Evolutionary conservation across 2,797 vertebrate species (phyloP).

Genomic region (Pangasius larnaudii): DNA sequence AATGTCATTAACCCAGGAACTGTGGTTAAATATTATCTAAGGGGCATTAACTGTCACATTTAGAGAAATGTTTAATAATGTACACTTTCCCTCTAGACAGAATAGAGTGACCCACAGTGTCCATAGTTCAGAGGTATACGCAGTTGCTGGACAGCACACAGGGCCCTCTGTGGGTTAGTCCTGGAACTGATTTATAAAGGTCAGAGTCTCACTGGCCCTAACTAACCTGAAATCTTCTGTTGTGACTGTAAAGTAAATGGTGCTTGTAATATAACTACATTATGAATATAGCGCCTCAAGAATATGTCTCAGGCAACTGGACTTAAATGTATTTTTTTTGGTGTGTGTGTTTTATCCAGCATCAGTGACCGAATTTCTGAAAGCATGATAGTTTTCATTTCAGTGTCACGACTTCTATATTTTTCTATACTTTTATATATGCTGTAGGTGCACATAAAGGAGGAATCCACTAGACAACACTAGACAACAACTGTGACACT

Average conservation of each 20-base stretch:
- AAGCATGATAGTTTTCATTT: background rate
- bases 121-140: constrained; percentile 1
- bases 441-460: background rate
- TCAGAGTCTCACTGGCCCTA: background rate
- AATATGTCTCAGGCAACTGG: background rate
- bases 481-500: background rate
- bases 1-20: constrained; percentile 7
- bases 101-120: constrained; percentile 29
- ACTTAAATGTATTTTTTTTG: background rate
- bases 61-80: background rate
- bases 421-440: background rate
- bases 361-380: background rate
- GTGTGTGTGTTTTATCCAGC: background rate
- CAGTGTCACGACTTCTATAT: background rate
- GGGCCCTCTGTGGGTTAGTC: constrained; percentile 72
- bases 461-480: background rate
- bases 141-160: constrained; percentile 60
- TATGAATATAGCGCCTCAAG: background rate
- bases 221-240: background rate
- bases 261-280: background rate
- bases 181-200: constrained; percentile 59
- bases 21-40: background rate
- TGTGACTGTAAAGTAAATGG: background rate
- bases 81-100: background rate
- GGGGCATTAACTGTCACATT: constrained; percentile 1